Conservation (phyloP, 2,888 invertebrate species). For the Saturnia japonica region DNA sequence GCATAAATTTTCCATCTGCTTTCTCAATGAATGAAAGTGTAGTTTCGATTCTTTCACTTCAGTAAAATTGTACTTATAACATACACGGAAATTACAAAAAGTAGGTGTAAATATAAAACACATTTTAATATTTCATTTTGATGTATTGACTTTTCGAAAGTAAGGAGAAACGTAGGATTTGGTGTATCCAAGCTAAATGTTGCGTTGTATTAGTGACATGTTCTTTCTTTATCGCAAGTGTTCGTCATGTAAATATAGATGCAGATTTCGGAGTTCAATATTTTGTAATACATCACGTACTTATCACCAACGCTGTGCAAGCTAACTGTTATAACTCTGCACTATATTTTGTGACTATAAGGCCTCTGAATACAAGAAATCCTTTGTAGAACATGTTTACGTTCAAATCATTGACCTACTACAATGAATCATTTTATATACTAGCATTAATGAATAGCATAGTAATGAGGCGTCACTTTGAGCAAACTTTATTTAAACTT, state of each 20-base stretch:
- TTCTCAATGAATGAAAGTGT: constrained; percentile 52
- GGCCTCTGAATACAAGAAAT: neutral
- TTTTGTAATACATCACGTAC: constrained; percentile 43
- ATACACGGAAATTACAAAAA: constrained; percentile 7
- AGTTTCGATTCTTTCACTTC: constrained; percentile 43
- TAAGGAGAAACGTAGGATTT: constrained; percentile 5
- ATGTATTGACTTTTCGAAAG: neutral
- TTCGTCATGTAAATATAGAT: constrained; percentile 6
- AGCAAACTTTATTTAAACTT: constrained; percentile 13
- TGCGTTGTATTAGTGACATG: neutral
- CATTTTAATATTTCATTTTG: neutral
- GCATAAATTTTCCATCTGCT: constrained; percentile 48
- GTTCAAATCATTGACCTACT: constrained; percentile 13
- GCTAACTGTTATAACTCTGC: constrained; percentile 9
- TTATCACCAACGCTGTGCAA: constrained; percentile 29
- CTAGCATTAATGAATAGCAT: constrained; percentile 16
- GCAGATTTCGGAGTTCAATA: constrained; percentile 22
- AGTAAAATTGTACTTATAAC: constrained; percentile 32
- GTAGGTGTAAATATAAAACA: neutral
- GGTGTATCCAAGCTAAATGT: neutral
- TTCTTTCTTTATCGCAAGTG: neutral
- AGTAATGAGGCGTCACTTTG: constrained; percentile 13
- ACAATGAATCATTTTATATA: constrained; percentile 11
- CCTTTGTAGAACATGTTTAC: constrained; percentile 15
- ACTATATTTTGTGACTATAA: constrained; percentile 6